Evolutionary conservation across 2,797 vertebrate species (phyloP).

Genomic region (Florisuga fusca): DNA sequence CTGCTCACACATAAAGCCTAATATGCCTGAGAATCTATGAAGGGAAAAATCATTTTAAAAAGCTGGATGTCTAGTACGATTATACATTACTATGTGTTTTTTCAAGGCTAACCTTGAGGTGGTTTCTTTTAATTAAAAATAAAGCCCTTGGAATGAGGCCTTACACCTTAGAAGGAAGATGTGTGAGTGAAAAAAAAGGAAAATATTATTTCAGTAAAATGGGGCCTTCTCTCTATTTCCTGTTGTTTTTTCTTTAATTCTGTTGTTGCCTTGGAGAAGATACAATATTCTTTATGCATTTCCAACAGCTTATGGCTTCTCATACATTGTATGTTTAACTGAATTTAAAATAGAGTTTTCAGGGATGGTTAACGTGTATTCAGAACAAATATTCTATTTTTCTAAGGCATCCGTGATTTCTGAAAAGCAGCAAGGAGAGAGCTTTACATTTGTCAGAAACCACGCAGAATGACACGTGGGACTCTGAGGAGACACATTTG

Average conservation of each 20-base stretch:
- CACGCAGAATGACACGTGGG: neutral
- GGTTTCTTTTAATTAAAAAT: slow-evolving; percentile 57
- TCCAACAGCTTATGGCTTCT: neutral
- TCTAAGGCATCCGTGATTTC: neutral
- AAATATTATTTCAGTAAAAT: neutral
- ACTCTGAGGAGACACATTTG: neutral
- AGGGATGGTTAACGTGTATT: neutral
- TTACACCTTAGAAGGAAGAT: slow-evolving; percentile 28
- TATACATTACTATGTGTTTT: slow-evolving; percentile 24
- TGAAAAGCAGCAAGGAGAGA: neutral
- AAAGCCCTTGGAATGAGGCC: slow-evolving; percentile 27
- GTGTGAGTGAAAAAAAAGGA: neutral
- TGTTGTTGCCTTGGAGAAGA: neutral
- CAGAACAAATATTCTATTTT: neutral
- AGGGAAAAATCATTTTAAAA: slow-evolving; percentile 42
- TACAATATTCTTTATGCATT: neutral
- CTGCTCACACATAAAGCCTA: neutral
- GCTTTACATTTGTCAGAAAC: neutral
- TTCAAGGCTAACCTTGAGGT: slow-evolving; percentile 41
- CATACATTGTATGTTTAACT: neutral
- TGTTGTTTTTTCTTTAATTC: neutral
- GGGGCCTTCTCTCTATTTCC: neutral
- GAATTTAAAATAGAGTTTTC: neutral
- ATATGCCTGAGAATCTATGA: slow-evolving; percentile 17
- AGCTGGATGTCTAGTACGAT: slow-evolving; percentile 8